Evolutionary conservation across 2,797 vertebrate species (phyloP), one percentile per base, ranked within the genome.

Genomic region (Spinus olivaceus): DNA sequence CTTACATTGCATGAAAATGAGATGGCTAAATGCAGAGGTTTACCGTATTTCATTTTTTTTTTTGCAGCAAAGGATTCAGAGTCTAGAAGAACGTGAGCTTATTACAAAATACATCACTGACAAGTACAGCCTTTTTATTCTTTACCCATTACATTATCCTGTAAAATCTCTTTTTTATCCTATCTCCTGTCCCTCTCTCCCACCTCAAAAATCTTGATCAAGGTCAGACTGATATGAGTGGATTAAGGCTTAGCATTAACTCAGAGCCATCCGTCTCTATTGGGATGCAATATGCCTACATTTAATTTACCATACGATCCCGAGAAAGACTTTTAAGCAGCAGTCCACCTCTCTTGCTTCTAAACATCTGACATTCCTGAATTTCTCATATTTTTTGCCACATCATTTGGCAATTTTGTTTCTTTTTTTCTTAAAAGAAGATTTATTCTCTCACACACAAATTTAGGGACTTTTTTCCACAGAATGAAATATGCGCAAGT

Each of bases 1-100:
- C 65, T 81, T 90, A 41, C 44, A 64, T 5, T 70, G 78, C 71
- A 85, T 92, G 49, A 90, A 91, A 90, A 95, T 87, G 56, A 94
- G 84, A 78, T 27, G 14, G n/a, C 24, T 89, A 88, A 94, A 88
- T 72, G 41, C 41, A 94, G 81, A 51, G 35, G 30, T 54, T 92
- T 94, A 83, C 35, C 0, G 0, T 25, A 14, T 42, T 92, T 81
- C 47, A 5, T 63, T n/a, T 22, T 54, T 51, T 51, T 78, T 82
- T 71, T 63, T 84, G n/a, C 76, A 88, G 42, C 23, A 70, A 72
- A 87, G n/a, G 39, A 78, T 81, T 91, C n/a, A 35, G 51, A 80
- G 30, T 63, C 42, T 57, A 71, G 63, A 60, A 54, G 9, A 81
- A 24, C 0, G 0, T 78, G 42, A 88, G 23, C 9, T 10, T 54